These are phyloP conservation scores for Gari tellinella DNA, from an alignment of 2,888 invertebrate species.

Conservation along the genomic window DNA sequence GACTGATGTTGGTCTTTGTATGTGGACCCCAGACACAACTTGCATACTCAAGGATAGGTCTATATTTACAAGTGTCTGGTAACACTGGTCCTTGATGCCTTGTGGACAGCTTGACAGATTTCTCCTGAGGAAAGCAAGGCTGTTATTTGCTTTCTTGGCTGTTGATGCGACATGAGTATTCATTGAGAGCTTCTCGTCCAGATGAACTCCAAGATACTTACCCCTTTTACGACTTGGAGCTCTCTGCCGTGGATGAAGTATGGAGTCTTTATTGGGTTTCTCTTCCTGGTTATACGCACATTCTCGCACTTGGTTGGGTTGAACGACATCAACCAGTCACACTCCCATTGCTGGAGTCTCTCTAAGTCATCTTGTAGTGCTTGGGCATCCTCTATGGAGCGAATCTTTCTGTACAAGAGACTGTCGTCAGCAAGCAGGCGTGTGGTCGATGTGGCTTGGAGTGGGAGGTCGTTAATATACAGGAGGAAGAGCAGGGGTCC, in stretches of 20 bases:
- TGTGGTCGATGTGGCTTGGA: conserved; percentile 14
- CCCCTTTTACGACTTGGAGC: background rate
- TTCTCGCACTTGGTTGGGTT: conserved; percentile 49
- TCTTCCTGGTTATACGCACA: conserved; percentile 31
- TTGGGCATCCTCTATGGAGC: conserved; percentile 8
- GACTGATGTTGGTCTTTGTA: conserved; percentile 14
- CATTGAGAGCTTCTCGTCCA: conserved; percentile 4
- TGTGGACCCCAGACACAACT: conserved; percentile 21
- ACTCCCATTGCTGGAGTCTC: conserved; percentile 36
- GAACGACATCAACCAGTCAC: conserved; percentile 50
- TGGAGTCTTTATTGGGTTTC: conserved; percentile 4
- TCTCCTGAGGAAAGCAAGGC: conserved; percentile 23
- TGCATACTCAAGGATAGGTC: conserved; percentile 37
- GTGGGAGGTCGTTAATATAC: conserved; percentile 60
- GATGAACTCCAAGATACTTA: background rate
- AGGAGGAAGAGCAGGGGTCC: conserved; percentile 55
- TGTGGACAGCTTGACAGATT: conserved; percentile 26
- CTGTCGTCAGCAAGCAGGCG: conserved; percentile 61
- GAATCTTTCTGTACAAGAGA: conserved; percentile 44
- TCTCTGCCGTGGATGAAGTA: conserved; percentile 22
- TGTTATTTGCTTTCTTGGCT: conserved; percentile 32
- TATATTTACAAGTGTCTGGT: conserved; percentile 26
- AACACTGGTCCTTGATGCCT: conserved; percentile 26
- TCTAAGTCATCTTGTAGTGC: conserved; percentile 51
- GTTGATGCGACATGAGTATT: conserved; percentile 10